Base-by-base conservation (phyloP, 64 coral and sea anemone genomes). In the Stichodactyla mertensii region DNA sequence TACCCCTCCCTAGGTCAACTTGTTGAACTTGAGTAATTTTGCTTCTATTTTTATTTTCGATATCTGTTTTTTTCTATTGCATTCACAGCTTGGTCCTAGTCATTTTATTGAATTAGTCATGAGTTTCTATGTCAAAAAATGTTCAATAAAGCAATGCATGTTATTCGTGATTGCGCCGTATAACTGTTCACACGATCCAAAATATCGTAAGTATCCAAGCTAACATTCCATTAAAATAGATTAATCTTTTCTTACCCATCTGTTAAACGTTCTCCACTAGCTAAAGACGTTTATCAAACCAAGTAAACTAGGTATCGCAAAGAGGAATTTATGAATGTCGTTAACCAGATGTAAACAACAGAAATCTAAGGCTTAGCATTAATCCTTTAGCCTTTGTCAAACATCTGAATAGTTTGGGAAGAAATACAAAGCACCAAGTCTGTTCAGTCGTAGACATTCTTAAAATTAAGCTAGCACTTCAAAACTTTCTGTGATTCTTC, bases 311-410 rank as follows among this genome's bases (percentile, higher is more conserved):
- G 8, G 10, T 31, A 6, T 31, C 12, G 16, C 12, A 27, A 27
- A 11, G 6, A 26, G 24, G 8, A 13, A 74, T 74, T 74, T 74
- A 74, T 74, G 7, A n/a, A 31, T 27, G 27, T 28, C 26, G 22
- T 74, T 74, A 9, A n/a, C 69, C 69, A 27, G 69, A 31, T 74
- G 69, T 74, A 74, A 74, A 74, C 69, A 74, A 74, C 69, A 74
- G 69, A 74, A 27, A 27, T 74, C 8, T 26, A 74, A 10, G 10
- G 23, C 69, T 74, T 74, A 74, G n/a, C 24, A 74, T 74, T 45
- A 74, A 74, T 74, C 69, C 69, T 10, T 22, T 20, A 31, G 24
- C 69, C 69, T 27, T 74, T 74, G 69, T 74, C 69, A 74, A 74
- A 31, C 12, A 10, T 74, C 19, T 74, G 69, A 74, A 74, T 74